Conservation (phyloP, 2,797 vertebrate genomes). For the Girardinus metallicus region DNA sequence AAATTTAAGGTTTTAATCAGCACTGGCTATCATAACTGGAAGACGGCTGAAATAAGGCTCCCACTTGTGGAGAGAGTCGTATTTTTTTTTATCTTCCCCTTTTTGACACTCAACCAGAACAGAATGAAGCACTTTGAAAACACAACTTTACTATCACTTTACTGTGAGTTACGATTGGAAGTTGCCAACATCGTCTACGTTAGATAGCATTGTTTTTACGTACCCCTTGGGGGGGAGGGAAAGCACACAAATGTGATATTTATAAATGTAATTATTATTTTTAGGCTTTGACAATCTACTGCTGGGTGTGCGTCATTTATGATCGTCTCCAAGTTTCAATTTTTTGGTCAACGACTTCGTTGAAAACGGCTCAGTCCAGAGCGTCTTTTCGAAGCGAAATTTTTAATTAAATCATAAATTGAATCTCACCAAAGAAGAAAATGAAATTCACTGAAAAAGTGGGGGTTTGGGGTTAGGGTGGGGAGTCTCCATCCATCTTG, state of each 20-base stretch:
- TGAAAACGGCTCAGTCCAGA: constrained; percentile 36
- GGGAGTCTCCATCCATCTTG: constrained; percentile 50
- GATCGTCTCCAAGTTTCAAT: constrained; percentile 22
- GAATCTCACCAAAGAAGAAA: constrained; percentile 43
- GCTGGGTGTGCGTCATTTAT: constrained; percentile 12
- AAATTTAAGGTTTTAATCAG: constrained; percentile 73
- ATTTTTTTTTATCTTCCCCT: neutral
- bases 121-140: constrained; percentile 70
- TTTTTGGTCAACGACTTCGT: constrained; percentile 26
- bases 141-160: constrained; percentile 63
- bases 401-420: constrained; percentile 74
- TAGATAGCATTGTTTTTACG: constrained; percentile 53
- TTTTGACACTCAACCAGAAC: constrained; percentile 64
- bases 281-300: constrained; percentile 33
- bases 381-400: constrained; percentile 53
- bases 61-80: constrained; percentile 46
- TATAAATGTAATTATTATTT: constrained; percentile 1
- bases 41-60: constrained; percentile 59
- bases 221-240: constrained; percentile 9
- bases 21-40: constrained; percentile 37
- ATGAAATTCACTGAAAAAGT: constrained; percentile 38
- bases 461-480: neutral
- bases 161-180: constrained; percentile 54
- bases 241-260: constrained; percentile 1
- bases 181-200: constrained; percentile 48